phyloP scores from a whole-genome alignment of 2,888 invertebrate genomes.

The Lasius platythorax region DNA sequence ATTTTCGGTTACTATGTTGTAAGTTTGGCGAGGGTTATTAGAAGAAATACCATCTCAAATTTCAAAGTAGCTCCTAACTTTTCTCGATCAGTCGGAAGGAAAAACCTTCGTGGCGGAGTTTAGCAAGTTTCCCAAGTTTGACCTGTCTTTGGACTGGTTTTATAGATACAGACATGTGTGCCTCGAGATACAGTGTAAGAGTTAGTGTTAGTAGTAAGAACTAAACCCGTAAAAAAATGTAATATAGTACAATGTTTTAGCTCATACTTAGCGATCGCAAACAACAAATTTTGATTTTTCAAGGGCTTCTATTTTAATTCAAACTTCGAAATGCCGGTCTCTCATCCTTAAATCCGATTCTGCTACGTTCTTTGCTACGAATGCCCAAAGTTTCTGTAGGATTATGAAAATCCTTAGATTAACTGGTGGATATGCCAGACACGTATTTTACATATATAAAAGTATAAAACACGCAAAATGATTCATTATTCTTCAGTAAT shows the following conservation, averaged over 20 bases:
- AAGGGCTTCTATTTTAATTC: not conserved
- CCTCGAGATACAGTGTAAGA: not conserved
- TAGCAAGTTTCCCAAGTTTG: slow-evolving; percentile 19
- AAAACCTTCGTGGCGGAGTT: slow-evolving; percentile 11
- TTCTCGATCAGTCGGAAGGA: slow-evolving; percentile 1
- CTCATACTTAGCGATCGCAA: not conserved
- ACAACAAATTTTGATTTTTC: slow-evolving; percentile 29
- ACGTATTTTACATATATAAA: not conserved
- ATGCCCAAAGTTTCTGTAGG: not conserved
- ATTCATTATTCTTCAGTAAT: not conserved
- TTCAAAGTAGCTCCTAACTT: slow-evolving; percentile 33
- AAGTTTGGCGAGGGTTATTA: not conserved
- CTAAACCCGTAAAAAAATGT: not conserved
- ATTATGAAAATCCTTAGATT: slow-evolving; percentile 12
- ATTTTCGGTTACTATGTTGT: slow-evolving; percentile 12
- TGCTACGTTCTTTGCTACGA: not conserved
- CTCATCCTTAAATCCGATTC: not conserved
- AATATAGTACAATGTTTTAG: not conserved
- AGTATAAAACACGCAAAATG: not conserved
- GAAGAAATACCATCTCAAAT: not conserved
- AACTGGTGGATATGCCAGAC: not conserved
- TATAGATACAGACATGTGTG: not conserved
- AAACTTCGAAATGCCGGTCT: not conserved
- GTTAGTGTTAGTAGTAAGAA: not conserved
- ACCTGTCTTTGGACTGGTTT: not conserved